A percentile compares a stretch with the other conserved stretches of the same genome.
These are phyloP conservation scores for Eretmochelys imbricata DNA, from an alignment of 2,113 vertebrate genomes.

Conservation along the genomic window DNA sequence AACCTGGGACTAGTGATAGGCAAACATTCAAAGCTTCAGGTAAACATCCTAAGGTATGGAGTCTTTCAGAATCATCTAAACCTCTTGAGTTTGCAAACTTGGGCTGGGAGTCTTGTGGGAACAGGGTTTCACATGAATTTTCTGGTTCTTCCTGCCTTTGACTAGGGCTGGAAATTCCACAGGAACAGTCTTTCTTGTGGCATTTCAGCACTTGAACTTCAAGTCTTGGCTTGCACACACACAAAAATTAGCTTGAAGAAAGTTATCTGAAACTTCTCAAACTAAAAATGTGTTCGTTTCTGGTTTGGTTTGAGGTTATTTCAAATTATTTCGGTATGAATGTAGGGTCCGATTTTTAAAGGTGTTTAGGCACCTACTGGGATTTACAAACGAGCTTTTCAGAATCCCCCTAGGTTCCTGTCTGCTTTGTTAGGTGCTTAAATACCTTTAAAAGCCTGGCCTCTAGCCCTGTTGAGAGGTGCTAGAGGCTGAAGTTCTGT, in stretches of 20 bases:
- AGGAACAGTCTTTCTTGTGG: not conserved
- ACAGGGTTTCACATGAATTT: not conserved
- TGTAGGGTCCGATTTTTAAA: not conserved
- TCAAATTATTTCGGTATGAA: not conserved
- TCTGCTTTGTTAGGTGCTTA: not conserved
- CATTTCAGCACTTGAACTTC: not conserved
- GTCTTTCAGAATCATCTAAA: not conserved
- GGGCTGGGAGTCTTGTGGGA: not conserved
- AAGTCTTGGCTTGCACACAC: not conserved
- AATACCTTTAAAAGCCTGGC: not conserved
- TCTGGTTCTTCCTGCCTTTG: not conserved
- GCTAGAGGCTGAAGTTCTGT: not conserved
- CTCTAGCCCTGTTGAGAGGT: not conserved
- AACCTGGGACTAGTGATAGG: not conserved
- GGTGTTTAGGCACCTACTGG: accelerated
- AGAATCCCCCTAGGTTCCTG: not conserved
- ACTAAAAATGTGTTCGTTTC: not conserved
- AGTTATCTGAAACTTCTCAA: not conserved
- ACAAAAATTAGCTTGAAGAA: not conserved
- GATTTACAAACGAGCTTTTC: not conserved
- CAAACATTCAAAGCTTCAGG: not conserved
- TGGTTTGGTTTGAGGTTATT: not conserved
- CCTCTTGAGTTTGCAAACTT: not conserved
- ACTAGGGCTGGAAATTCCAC: not conserved
- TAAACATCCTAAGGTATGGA: not conserved